These are phyloP conservation scores for Drosophila lini DNA, from an alignment of 1,140 invertebrate genomes.

Conservation along the genomic window DNA sequence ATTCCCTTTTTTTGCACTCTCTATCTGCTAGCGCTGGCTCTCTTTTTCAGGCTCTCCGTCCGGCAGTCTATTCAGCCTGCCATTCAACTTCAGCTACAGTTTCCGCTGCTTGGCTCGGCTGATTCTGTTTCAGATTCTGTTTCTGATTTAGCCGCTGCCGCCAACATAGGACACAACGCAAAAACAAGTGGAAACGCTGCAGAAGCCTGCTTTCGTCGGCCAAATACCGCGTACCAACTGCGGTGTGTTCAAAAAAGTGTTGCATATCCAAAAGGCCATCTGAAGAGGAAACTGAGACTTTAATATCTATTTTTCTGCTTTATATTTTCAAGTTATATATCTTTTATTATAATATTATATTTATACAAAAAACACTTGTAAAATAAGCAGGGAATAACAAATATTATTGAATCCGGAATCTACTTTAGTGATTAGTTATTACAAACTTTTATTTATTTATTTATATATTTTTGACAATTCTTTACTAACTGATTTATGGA, in stretches of 20 bases:
- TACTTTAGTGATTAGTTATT: background rate
- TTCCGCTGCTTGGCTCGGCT: constrained; percentile 37
- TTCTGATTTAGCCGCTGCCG: constrained; percentile 55
- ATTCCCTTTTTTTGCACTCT: constrained; percentile 80
- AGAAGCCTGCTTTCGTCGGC: background rate
- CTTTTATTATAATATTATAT: background rate
- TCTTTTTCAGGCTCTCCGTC: constrained; percentile 10
- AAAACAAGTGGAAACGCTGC: constrained; percentile 9
- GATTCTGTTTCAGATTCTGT: constrained; percentile 56
- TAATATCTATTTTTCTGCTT: background rate
- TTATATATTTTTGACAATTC: too few species aligned
- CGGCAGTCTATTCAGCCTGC: constrained; percentile 48
- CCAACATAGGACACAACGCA: constrained; percentile 23
- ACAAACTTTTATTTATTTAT: too few species aligned
- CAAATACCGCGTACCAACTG: constrained; percentile 5
- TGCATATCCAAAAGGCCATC: background rate
- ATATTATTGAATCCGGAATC: background rate
- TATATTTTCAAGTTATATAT: too few species aligned
- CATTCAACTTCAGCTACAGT: constrained; percentile 63
- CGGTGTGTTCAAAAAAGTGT: background rate
- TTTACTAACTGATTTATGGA: background rate
- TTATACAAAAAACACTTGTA: background rate
- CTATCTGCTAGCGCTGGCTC: constrained; percentile 13
- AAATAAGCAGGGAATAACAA: background rate
- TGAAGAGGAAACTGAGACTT: background rate